These are phyloP conservation scores for Sinodicranocentrus sp. DNA, from an alignment of 2,888 invertebrate genomes.

Conservation along the genomic window DNA sequence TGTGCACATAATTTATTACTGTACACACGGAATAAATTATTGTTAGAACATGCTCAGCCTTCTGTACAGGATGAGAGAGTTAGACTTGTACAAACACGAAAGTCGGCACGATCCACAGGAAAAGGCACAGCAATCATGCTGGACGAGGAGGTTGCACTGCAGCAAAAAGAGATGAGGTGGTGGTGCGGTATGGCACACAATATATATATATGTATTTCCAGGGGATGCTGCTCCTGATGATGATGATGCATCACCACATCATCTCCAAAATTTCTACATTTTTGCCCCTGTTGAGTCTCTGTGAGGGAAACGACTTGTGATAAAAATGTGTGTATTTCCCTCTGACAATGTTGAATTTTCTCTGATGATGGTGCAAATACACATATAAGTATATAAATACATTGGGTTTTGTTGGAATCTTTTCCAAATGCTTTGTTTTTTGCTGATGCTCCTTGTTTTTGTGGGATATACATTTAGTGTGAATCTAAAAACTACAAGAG, in stretches of 20 bases:
- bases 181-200: too few relatives aligned
- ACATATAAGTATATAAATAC: too few relatives aligned
- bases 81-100: too few relatives aligned
- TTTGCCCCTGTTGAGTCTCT: conserved; percentile 31
- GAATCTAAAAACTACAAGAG: too few relatives aligned
- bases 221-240: too few relatives aligned
- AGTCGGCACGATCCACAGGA: conserved; percentile 16
- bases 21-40: conserved; percentile 63
- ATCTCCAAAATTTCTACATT: conserved; percentile 12
- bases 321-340: neutral
- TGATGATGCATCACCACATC: conserved; percentile 39
- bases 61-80: neutral
- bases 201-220: conserved; percentile 14
- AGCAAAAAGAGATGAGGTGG: neutral
- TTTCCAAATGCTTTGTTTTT: too few relatives aligned
- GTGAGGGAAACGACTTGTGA: neutral
- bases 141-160: too few relatives aligned
- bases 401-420: too few relatives aligned
- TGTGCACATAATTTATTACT: conserved; percentile 63
- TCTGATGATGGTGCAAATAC: too few relatives aligned
- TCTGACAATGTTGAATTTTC: neutral
- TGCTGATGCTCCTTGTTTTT: neutral
- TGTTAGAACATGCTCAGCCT: conserved; percentile 60
- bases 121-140: conserved; percentile 12
- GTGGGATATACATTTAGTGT: too few relatives aligned